Evolutionary conservation across 2,888 invertebrate genomes (phyloP), one percentile per base, ranked within the genome.

Genomic region (Tenthredo distinguenda): DNA sequence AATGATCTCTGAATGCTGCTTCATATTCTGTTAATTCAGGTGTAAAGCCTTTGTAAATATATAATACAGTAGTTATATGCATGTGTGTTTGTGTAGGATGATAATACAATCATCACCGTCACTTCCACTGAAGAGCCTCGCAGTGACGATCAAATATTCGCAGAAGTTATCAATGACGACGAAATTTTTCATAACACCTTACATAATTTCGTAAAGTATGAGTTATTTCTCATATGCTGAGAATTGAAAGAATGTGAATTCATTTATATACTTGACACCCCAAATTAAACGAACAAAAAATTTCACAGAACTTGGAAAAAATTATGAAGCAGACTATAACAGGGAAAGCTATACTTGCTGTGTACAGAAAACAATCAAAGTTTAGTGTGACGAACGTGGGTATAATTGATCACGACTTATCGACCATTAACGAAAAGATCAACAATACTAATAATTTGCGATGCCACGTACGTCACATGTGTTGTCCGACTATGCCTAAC

Each of bases 311-410:
- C 55, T 55, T 55, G n/a, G 55, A 55, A 6, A 6, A 4, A 15
- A 55, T 55, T 55, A 5, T 55, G 15, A 18, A 55, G 12, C 55
- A 55, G 18, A 55, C 55, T 15, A 55, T 55, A n/a, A 55, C 55
- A 2, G 55, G 55, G 18, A 55, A 18, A 15, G 55, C 55, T 15
- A 5, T n/a, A 12, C n/a, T 55, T 55, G 55, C 55, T 12, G 2
- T 55, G 15, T 55, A 21, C 12, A 85, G 50, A n/a, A 85, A 77
- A 68, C 82, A 18, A 77, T 86, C 1, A 31, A 6, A 10, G n/a
- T 15, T 55, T 21, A 82, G 26, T 26, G 26, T 26, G 26, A 26
- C 26, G 26, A 0, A 26, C 26, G 26, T 26, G 26, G 26, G 26
- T 26, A 26, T 26, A 26, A 26, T 26, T 26, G 26, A 26, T 26